Conservation (phyloP, 2,113 vertebrate species). For the Poicephalus gulielmi region DNA sequence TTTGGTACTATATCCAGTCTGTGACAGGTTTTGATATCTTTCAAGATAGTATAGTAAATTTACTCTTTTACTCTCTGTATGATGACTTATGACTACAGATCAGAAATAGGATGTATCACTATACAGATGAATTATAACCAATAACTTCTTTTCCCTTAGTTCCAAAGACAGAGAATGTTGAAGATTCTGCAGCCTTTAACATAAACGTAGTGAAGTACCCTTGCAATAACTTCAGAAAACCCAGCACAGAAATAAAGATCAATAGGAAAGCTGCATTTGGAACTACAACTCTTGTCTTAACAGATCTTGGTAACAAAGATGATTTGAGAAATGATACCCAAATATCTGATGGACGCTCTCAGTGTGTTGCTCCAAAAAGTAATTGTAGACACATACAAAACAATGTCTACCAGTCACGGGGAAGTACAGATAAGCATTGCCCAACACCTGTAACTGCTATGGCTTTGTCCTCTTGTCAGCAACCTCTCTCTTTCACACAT, state of each 20-base stretch:
- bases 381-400: constrained; percentile 7
- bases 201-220: constrained; percentile 85
- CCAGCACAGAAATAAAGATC: constrained; percentile 83
- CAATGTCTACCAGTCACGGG: neutral
- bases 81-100: neutral
- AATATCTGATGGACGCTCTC: neutral
- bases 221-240: constrained; percentile 84
- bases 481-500: constrained; percentile 74
- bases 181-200: constrained; percentile 57
- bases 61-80: neutral
- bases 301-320: constrained; percentile 76
- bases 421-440: neutral
- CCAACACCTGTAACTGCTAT: neutral
- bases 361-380: constrained; percentile 10
- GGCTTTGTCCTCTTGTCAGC: constrained; percentile 21
- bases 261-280: constrained; percentile 89
- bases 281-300: constrained; percentile 85
- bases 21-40: neutral
- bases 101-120: neutral
- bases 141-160: constrained; percentile 59
- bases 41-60: neutral
- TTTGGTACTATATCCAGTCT: neutral
- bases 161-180: constrained; percentile 30
- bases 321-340: neutral
- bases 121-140: neutral